A percentile compares a stretch with the other conserved stretches of the same genome.
Evolutionary conservation across 2,888 invertebrate genomes (phyloP).

Genomic region (Andrena marginata): DNA sequence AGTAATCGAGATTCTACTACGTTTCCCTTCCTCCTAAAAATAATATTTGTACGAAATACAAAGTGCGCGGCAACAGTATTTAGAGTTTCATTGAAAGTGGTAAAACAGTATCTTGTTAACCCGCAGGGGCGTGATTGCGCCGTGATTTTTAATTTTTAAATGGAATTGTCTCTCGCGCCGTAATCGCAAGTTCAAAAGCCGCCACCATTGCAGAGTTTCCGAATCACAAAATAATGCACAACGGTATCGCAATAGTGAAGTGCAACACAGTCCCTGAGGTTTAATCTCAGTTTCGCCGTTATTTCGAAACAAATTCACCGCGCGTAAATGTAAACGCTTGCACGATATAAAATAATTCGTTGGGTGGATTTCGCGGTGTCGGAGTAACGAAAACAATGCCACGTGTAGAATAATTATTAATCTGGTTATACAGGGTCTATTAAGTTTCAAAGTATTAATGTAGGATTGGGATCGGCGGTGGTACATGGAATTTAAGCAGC

Average conservation of each 20-base stretch:
- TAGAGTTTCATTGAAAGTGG: constrained; percentile 21
- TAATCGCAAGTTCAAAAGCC: constrained; percentile 25
- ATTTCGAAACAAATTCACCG: constrained; percentile 23
- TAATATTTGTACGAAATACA: background rate
- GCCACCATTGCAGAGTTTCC: background rate
- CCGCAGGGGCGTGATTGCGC: background rate
- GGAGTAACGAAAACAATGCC: background rate
- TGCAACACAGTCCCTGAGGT: background rate
- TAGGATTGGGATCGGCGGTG: no score
- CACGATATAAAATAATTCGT: background rate
- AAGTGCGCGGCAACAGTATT: background rate
- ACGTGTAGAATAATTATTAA: background rate
- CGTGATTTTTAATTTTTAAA: constrained; percentile 46
- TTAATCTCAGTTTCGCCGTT: constrained; percentile 2
- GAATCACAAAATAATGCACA: constrained; percentile 18
- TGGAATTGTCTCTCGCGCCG: constrained; percentile 15
- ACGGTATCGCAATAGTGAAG: background rate
- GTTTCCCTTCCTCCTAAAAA: background rate
- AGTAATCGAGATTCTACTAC: background rate
- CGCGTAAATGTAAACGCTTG: background rate
- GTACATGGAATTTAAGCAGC: background rate
- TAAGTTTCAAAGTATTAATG: no score
- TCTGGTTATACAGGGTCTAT: background rate
- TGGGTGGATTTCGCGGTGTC: background rate
- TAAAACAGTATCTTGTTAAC: constrained; percentile 7